These are phyloP conservation scores for Bombyx huttoni DNA, from an alignment of 2,888 invertebrate genomes.

Conservation along the genomic window DNA sequence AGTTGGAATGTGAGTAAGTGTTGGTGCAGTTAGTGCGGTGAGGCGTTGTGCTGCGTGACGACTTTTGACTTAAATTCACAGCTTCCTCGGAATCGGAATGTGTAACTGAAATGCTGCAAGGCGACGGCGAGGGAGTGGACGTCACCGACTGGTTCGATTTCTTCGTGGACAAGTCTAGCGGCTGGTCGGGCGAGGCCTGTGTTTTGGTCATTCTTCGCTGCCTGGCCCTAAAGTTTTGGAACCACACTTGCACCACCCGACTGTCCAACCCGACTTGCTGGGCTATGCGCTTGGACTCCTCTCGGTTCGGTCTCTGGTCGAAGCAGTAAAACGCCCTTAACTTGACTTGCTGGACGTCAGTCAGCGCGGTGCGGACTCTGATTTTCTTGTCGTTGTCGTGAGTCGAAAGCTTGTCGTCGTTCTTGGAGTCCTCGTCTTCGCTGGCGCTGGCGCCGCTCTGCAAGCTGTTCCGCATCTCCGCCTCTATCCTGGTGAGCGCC, in stretches of 20 bases:
- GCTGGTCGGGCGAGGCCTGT: slow-evolving; percentile 76
- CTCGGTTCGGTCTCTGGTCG: slow-evolving; percentile 94
- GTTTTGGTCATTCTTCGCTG: slow-evolving; percentile 79
- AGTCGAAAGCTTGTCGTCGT: slow-evolving; percentile 69
- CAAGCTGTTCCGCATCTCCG: slow-evolving; percentile 60
- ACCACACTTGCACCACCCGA: slow-evolving; percentile 94
- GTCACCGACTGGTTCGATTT: slow-evolving; percentile 72
- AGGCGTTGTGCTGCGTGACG: slow-evolving; percentile 75
- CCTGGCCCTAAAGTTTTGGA: slow-evolving; percentile 94
- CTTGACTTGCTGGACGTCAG: slow-evolving; percentile 92
- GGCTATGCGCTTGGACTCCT: slow-evolving; percentile 92
- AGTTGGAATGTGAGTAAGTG: slow-evolving; percentile 74
- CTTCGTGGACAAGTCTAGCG: slow-evolving; percentile 92
- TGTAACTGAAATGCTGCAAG: slow-evolving; percentile 74
- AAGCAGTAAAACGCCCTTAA: slow-evolving; percentile 90
- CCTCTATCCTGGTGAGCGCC: slow-evolving; percentile 65
- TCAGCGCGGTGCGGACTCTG: slow-evolving; percentile 92
- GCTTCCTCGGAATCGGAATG: slow-evolving; percentile 80
- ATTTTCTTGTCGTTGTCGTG: slow-evolving; percentile 83
- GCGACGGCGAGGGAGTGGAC: slow-evolving; percentile 74
- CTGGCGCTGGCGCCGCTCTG: slow-evolving; percentile 72
- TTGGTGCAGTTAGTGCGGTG: slow-evolving; percentile 61
- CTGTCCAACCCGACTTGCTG: slow-evolving; percentile 81
- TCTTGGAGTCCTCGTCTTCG: slow-evolving; percentile 74
- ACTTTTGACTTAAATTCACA: slow-evolving; percentile 83